Evolutionary conservation across 64 coral and sea anemone genomes (phyloP).

Genomic region (Orbicella faveolata): DNA sequence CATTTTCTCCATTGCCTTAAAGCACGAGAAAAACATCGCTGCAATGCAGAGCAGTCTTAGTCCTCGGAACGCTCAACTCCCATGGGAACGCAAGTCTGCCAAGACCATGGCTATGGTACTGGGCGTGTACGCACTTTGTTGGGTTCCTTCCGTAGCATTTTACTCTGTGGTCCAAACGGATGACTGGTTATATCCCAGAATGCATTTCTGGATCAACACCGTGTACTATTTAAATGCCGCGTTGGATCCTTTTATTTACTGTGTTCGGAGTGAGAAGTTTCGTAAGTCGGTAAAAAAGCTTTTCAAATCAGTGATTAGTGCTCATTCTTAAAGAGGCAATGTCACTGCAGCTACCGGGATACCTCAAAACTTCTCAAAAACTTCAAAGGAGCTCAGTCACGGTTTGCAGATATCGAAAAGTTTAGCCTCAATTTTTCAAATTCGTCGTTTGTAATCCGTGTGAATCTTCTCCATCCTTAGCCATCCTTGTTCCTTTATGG

Average conservation of each 20-base stretch:
- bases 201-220: conserved; percentile 22
- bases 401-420: too few species aligned
- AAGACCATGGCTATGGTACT: conserved; percentile 12
- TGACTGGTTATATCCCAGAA: background rate
- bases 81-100: conserved; percentile 16
- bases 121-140: conserved; percentile 15
- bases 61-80: background rate
- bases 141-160: conserved; percentile 25
- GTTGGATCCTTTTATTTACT: conserved; percentile 20
- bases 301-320: background rate
- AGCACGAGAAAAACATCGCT: conserved; percentile 30
- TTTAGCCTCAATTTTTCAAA: too few species aligned
- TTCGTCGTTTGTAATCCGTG: too few species aligned
- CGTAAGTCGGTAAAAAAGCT: background rate
- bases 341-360: too few species aligned
- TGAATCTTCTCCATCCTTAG: too few species aligned
- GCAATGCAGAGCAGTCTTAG: background rate
- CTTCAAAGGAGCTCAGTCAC: too few species aligned
- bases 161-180: background rate
- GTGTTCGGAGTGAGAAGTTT: conserved; percentile 8
- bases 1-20: conserved; percentile 23
- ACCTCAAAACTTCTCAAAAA: too few species aligned
- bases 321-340: background rate
- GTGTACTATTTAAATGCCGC: conserved; percentile 25
- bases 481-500: too few species aligned